Conservation (phyloP, 2,797 vertebrate species). For the Danio jaintianensis region DNA sequence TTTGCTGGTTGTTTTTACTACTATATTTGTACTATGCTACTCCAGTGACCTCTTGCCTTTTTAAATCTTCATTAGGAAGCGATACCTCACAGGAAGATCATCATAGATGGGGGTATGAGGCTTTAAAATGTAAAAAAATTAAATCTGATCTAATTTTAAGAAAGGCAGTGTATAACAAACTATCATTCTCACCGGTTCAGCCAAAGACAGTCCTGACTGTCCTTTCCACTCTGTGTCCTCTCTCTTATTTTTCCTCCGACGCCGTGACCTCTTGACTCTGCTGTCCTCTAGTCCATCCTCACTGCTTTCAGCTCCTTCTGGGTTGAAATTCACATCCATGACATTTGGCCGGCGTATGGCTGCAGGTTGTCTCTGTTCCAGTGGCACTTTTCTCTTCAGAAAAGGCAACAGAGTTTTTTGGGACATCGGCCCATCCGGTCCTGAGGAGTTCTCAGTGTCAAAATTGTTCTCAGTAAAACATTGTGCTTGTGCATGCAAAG, state of each 20-base stretch:
- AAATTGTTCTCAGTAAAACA: constrained; percentile 12
- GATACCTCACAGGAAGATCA: background rate
- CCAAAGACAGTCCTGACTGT: constrained; percentile 31
- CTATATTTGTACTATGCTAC: too few species aligned
- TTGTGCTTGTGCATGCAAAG: background rate
- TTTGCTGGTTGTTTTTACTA: too few species aligned
- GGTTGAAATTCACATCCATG: constrained; percentile 73
- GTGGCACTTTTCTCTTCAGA: constrained; percentile 69
- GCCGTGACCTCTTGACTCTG: constrained; percentile 63
- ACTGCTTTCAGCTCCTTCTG: constrained; percentile 62
- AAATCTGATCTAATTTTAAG: too few species aligned
- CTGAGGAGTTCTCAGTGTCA: constrained; percentile 62
- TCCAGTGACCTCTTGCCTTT: too few species aligned
- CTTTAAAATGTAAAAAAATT: background rate
- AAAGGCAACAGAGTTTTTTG: constrained; percentile 62
- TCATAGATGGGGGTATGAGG: background rate
- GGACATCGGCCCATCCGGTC: constrained; percentile 10
- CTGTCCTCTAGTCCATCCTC: constrained; percentile 53
- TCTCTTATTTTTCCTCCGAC: constrained; percentile 67
- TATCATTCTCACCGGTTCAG: constrained; percentile 64
- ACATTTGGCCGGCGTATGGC: constrained; percentile 66
- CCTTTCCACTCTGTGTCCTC: constrained; percentile 46
- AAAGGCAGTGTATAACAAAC: too few species aligned
- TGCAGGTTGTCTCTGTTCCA: constrained; percentile 64
- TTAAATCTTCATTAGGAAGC: too few species aligned